Evolutionary conservation across 2,888 invertebrate genomes (phyloP).

Genomic region (Salpingus planirostris): DNA sequence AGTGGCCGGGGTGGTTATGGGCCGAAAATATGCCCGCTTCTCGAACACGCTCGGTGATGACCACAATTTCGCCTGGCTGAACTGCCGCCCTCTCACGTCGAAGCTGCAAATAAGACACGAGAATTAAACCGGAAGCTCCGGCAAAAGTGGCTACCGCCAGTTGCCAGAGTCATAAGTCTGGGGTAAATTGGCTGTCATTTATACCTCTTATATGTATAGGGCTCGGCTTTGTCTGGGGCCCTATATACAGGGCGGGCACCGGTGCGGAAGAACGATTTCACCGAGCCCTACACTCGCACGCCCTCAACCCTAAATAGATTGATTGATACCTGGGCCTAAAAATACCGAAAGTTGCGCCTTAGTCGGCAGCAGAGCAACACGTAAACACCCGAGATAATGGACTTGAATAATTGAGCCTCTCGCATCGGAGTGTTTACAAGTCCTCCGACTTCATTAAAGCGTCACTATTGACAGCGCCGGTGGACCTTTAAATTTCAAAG

Average conservation of each 20-base stretch:
- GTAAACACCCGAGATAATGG: too few relatives aligned
- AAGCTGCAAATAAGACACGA: conserved; percentile 43
- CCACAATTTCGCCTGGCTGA: conserved; percentile 50
- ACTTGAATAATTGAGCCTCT: too few relatives aligned
- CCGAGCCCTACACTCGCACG: conserved; percentile 3
- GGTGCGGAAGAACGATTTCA: conserved; percentile 14
- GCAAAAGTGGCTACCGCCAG: too few relatives aligned
- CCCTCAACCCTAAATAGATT: conserved; percentile 12
- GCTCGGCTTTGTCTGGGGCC: conserved; percentile 7
- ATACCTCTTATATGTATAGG: too few relatives aligned
- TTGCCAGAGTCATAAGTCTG: conserved; percentile 9
- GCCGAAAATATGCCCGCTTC: conserved; percentile 48
- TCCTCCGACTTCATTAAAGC: too few relatives aligned
- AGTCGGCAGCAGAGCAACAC: too few relatives aligned
- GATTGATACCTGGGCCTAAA: conserved; percentile 13
- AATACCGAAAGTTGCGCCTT: conserved; percentile 10
- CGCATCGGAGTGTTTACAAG: too few relatives aligned
- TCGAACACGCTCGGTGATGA: conserved; percentile 50
- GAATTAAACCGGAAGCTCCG: background rate
- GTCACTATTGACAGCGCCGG: too few relatives aligned
- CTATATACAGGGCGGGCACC: conserved; percentile 7
- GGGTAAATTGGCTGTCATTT: conserved; percentile 10
- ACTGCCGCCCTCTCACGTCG: conserved; percentile 49
- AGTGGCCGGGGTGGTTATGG: conserved; percentile 49
- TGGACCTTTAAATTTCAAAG: too few relatives aligned